These are phyloP conservation scores for Drosophila lacicola DNA, from an alignment of 2,888 invertebrate species.

Conservation along the genomic window DNA sequence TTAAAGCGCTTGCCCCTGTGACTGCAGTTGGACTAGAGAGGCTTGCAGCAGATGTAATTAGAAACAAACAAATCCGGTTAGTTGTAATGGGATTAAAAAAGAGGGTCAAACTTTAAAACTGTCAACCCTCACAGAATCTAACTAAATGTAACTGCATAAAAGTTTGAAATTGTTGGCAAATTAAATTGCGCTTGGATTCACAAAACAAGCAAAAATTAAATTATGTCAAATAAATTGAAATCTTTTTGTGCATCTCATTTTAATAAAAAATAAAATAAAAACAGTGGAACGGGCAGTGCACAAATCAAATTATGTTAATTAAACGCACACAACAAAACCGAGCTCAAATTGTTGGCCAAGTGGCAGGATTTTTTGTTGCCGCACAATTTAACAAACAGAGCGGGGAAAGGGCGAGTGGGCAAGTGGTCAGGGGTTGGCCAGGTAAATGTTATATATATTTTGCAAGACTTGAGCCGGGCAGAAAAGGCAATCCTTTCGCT, in stretches of 20 bases:
- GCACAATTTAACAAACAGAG: slow-evolving; percentile 60
- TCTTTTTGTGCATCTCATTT: slow-evolving; percentile 52
- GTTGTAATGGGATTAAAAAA: slow-evolving; percentile 21
- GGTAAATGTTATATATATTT: slow-evolving; percentile 51
- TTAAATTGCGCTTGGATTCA: slow-evolving; percentile 13
- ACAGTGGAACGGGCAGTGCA: slow-evolving; percentile 26
- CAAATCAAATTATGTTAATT: slow-evolving; percentile 75
- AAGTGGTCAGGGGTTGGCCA: neutral
- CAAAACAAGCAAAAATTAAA: slow-evolving; percentile 5
- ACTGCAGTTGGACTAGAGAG: neutral
- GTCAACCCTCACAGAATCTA: neutral
- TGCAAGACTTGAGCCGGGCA: neutral
- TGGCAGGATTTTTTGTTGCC: slow-evolving; percentile 68
- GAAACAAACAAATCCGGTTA: slow-evolving; percentile 7
- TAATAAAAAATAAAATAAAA: slow-evolving; percentile 26
- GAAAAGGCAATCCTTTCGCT: slow-evolving; percentile 33
- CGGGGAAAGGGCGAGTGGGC: neutral
- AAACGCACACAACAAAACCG: slow-evolving; percentile 55
- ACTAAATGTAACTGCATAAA: slow-evolving; percentile 13
- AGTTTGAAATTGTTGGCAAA: slow-evolving; percentile 37
- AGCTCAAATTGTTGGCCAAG: slow-evolving; percentile 59
- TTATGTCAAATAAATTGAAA: slow-evolving; percentile 43
- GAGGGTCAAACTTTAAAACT: slow-evolving; percentile 19
- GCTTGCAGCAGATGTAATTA: slow-evolving; percentile 12
- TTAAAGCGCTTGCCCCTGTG: no score